phyloP scores from a whole-genome alignment of 2,888 invertebrate genomes.

The Mycalesis mineus region DNA sequence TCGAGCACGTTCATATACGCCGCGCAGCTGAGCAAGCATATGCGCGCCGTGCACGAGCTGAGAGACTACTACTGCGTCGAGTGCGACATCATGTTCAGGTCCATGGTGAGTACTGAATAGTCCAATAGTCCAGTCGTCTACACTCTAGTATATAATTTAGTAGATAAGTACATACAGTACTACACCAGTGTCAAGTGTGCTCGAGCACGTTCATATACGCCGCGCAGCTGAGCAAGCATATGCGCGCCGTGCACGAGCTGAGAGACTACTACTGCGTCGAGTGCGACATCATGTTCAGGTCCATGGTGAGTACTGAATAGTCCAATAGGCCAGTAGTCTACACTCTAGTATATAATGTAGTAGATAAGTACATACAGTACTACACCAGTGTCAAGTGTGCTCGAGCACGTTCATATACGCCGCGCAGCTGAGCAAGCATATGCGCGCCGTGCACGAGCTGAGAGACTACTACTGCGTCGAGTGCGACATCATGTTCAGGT shows the following conservation, averaged over 20 bases:
- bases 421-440: slow-evolving; percentile 52
- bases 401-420: no score
- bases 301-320: slow-evolving; percentile 44
- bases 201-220: no score
- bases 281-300: slow-evolving; percentile 61
- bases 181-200: slow-evolving; percentile 46
- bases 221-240: slow-evolving; percentile 52
- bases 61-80: slow-evolving; percentile 64
- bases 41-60: slow-evolving; percentile 46
- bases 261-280: slow-evolving; percentile 64
- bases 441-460: slow-evolving; percentile 45
- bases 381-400: slow-evolving; percentile 46
- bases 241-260: slow-evolving; percentile 46
- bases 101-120: slow-evolving; percentile 44
- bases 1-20: slow-evolving; percentile 53
- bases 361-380: no score
- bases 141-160: not conserved
- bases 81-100: slow-evolving; percentile 61
- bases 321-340: not conserved
- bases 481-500: not conserved
- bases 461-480: not conserved
- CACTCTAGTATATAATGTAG: not conserved
- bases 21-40: slow-evolving; percentile 52
- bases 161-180: no score
- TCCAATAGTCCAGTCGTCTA: not conserved